These are phyloP conservation scores for Mus minutoides DNA, from an alignment of 2,797 vertebrate species.

Conservation along the genomic window DNA sequence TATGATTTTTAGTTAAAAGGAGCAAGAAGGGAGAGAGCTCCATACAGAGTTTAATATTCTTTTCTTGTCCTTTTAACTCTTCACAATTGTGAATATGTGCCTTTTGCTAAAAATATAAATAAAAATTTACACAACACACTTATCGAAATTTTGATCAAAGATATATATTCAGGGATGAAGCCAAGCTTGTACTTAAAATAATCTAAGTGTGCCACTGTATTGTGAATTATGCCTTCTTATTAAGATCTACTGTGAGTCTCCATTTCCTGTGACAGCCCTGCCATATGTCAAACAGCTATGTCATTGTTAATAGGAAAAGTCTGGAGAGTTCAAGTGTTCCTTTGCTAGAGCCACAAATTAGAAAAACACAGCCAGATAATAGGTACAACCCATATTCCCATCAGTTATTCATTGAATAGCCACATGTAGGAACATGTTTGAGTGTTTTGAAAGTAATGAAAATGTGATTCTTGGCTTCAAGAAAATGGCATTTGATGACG, in stretches of 20 bases:
- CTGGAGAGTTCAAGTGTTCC: constrained; percentile 31
- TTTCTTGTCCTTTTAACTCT: constrained; percentile 35
- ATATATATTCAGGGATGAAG: background rate
- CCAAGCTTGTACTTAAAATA: background rate
- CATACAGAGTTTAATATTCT: constrained; percentile 33
- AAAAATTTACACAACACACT: background rate
- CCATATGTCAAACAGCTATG: constrained; percentile 48
- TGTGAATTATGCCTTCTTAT: constrained; percentile 37
- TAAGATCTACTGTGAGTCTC: constrained; percentile 48
- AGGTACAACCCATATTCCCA: constrained; percentile 27
- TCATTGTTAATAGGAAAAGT: constrained; percentile 34
- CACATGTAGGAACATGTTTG: constrained; percentile 8
- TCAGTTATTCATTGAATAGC: constrained; percentile 43
- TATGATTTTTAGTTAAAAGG: background rate
- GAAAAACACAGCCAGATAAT: constrained; percentile 40
- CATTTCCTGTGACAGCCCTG: background rate
- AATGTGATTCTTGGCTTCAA: constrained; percentile 30
- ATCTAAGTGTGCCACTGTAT: background rate
- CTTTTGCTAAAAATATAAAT: constrained; percentile 36
- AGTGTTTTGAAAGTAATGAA: constrained; percentile 32
- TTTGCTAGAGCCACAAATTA: constrained; percentile 45
- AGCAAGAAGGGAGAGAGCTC: background rate
- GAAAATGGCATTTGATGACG: constrained; percentile 46
- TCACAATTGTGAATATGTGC: constrained; percentile 12
- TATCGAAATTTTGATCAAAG: background rate